Evolutionary conservation across 37 sponge, comb jelly and placozoan species (phyloP).

Genomic region (Haliclona indistincta): DNA sequence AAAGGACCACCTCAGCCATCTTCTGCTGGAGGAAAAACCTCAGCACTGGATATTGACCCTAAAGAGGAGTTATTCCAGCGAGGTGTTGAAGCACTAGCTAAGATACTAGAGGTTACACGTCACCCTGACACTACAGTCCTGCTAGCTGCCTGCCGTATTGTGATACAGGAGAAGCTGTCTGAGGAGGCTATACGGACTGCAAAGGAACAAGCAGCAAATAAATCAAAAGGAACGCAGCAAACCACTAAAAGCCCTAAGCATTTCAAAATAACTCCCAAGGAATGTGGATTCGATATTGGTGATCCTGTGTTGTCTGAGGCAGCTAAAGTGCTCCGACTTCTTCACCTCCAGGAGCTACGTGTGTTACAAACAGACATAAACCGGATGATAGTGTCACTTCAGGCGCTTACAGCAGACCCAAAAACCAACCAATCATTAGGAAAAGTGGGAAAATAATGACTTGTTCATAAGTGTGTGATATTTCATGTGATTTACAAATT

Average conservation of each 20-base stretch:
- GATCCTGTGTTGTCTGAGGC: conserved; percentile 83
- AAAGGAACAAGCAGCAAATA: not conserved
- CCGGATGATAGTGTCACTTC: conserved; percentile 87
- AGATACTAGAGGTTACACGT: conserved; percentile 51
- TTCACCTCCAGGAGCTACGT: conserved; percentile 88
- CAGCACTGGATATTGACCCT: conserved; percentile 65
- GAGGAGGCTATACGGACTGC: not conserved
- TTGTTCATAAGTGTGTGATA: not conserved
- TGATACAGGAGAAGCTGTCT: conserved; percentile 70
- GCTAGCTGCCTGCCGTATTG: conserved; percentile 64
- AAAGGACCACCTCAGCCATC: not conserved
- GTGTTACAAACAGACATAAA: conserved; percentile 90
- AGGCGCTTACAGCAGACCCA: conserved; percentile 92
- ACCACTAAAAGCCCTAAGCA: conserved; percentile 1
- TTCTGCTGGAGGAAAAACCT: conserved; percentile 19
- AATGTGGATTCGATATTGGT: conserved; percentile 83
- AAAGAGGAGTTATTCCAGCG: conserved; percentile 35
- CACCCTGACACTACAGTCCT: conserved; percentile 71
- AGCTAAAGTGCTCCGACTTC: conserved; percentile 86
- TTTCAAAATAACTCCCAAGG: conserved; percentile 69
- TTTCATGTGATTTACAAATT: not conserved
- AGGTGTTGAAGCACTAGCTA: conserved; percentile 56
- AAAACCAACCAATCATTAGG: conserved; percentile 92
- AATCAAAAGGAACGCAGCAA: not conserved
- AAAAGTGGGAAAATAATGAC: conserved; percentile 78